A percentile compares a stretch with the other conserved stretches of the same genome.
phyloP scores from a whole-genome alignment of 1,140 invertebrate species.

The Drosophila pruinosa region DNA sequence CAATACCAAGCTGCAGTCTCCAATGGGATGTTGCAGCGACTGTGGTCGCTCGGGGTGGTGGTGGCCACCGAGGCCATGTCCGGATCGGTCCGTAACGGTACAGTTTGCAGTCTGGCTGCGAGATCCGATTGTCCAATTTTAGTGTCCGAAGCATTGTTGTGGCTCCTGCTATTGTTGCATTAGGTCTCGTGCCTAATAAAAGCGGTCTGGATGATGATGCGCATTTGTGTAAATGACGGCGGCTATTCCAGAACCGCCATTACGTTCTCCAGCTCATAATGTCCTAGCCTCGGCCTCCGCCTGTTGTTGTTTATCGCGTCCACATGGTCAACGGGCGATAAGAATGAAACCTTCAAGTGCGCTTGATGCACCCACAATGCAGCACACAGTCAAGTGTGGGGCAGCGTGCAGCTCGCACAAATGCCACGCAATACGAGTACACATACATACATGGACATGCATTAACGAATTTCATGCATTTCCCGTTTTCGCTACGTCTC shows the following conservation, averaged over 20 bases:
- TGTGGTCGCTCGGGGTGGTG: no score
- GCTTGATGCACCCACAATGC: slow-evolving; percentile 19
- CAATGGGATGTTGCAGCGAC: slow-evolving; percentile 13
- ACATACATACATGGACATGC: slow-evolving; percentile 4
- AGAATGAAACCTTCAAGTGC: slow-evolving; percentile 62
- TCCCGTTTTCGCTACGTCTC: not conserved
- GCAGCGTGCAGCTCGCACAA: not conserved
- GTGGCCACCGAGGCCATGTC: no score
- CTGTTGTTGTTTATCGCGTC: slow-evolving; percentile 50
- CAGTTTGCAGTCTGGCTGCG: not conserved
- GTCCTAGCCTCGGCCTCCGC: not conserved
- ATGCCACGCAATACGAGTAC: not conserved
- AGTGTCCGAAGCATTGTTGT: slow-evolving; percentile 25
- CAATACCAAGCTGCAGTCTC: not conserved
- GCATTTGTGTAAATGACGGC: slow-evolving; percentile 50
- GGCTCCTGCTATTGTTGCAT: slow-evolving; percentile 40
- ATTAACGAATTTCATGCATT: slow-evolving; percentile 42
- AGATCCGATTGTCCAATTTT: no score
- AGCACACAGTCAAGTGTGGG: not conserved
- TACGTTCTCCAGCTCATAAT: not conserved
- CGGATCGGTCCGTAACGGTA: not conserved
- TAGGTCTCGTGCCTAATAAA: slow-evolving; percentile 38
- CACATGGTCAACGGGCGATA: slow-evolving; percentile 57
- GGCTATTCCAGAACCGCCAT: not conserved
- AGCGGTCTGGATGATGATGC: slow-evolving; percentile 39